These are phyloP conservation scores for Calameuta pallipes DNA, from an alignment of 2,888 invertebrate species.

Conservation along the genomic window DNA sequence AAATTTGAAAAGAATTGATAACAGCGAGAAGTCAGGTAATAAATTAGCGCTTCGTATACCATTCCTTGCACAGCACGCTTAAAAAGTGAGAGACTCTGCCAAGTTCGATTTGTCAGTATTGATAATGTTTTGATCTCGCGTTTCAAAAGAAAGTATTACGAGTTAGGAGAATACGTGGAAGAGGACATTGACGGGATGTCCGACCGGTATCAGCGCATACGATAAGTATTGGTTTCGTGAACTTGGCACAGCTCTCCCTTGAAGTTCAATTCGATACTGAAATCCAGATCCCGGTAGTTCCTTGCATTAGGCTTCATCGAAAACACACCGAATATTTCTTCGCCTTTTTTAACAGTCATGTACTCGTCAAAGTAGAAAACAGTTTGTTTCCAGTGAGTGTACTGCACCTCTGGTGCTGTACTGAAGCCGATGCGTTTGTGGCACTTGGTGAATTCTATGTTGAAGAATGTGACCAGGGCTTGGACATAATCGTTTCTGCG, in stretches of 20 bases:
- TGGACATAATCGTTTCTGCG: constrained; percentile 96
- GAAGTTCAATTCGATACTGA: constrained; percentile 92
- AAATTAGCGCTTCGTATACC: not conserved
- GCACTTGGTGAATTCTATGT: constrained; percentile 99
- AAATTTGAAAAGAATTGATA: not conserved
- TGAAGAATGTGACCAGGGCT: constrained; percentile 98
- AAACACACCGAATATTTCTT: constrained; percentile 92
- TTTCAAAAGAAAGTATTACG: constrained; percentile 2
- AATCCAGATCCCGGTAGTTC: constrained; percentile 97
- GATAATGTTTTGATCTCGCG: not conserved
- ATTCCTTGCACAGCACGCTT: not conserved
- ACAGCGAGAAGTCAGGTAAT: not conserved
- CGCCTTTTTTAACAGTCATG: constrained; percentile 95
- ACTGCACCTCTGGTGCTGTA: constrained; percentile 96
- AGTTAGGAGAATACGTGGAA: constrained; percentile 16
- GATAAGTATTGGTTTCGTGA: constrained; percentile 86
- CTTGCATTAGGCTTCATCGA: constrained; percentile 95
- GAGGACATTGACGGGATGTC: constrained; percentile 5
- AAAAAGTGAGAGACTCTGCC: not conserved
- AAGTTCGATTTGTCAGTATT: constrained; percentile 1
- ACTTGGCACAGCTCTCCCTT: constrained; percentile 89
- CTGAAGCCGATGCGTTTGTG: constrained; percentile 99
- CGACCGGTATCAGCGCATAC: constrained; percentile 81
- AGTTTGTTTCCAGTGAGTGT: constrained; percentile 99
- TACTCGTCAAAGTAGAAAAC: constrained; percentile 99